phyloP scores from a whole-genome alignment of 2,113 vertebrate species.

The Passer domesticus region DNA sequence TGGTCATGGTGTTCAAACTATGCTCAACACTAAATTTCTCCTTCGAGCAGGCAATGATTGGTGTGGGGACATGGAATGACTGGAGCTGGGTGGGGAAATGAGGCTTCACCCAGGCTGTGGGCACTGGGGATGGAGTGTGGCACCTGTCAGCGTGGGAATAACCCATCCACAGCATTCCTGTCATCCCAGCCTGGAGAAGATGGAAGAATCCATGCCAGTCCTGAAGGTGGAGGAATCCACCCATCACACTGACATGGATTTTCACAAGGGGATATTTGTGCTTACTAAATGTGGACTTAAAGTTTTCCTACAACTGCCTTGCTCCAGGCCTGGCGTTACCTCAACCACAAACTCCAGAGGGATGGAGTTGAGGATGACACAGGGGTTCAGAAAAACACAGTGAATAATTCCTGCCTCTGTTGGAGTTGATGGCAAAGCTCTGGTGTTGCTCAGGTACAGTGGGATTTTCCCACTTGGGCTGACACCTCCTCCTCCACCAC shows the following conservation, averaged over 20 bases:
- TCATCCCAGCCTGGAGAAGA: neutral
- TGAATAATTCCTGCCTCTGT: neutral
- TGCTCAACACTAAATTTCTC: neutral
- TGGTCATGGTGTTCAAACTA: neutral
- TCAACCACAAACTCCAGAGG: neutral
- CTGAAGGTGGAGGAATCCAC: neutral
- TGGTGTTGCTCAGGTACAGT: rapidly evolving
- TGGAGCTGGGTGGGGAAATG: neutral
- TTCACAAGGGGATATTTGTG: neutral
- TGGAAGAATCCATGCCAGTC: neutral
- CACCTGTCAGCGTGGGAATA: neutral
- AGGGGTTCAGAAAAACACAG: neutral
- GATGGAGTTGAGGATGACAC: neutral
- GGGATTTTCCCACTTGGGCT: neutral
- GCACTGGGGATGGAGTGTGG: neutral
- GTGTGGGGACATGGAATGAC: rapidly evolving
- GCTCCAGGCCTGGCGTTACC: neutral
- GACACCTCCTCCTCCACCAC: neutral
- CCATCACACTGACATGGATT: neutral
- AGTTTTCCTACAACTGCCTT: neutral
- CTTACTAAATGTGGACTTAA: neutral
- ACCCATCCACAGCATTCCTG: neutral
- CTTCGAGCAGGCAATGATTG: neutral
- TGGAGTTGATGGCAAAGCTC: neutral
- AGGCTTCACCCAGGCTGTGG: neutral